Base-by-base conservation (phyloP, 2,113 vertebrate genomes). In the Leucopsar rothschildi region DNA sequence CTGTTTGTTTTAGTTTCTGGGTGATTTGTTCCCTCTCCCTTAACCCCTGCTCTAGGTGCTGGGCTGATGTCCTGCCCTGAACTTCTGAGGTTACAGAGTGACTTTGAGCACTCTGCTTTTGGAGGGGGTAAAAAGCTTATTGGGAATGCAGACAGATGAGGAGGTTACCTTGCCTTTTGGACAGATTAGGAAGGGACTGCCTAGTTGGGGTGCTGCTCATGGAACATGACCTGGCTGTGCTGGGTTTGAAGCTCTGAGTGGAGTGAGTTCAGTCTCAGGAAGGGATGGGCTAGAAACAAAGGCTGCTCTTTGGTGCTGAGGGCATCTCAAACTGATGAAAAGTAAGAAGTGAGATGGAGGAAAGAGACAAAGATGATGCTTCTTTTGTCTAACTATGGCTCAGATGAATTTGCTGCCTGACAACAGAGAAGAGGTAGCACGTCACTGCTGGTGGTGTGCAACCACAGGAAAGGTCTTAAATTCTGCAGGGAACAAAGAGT, bases 161-260 rank as follows among this genome's bases (percentile, higher is more conserved):
- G 40, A 82, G 49, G 11, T 83, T 76, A n/a, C 28, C 15, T 80
- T 7, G 1, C 31, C 10, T 69, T 73, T 80, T 65, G 68, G 59
- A 24, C 33, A 39, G 28, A 29, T 76, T 20, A 53, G 72, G 49
- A 59, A 49, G 47, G 24, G 39, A 12, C 24, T 76, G 2, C 23
- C 16, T 71, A 5, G 4, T 18, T 81, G 52, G 78, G 29, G 15
- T 28, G 13, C 33, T 76, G 23, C 20, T 19, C 27, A 40, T 29
- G 61, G 35, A 68, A 39, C 4, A 20, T 1, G 4, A n/a, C 25
- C 31, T 84, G 20, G 2, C 20, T 3, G 0, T 65, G 22, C 37
- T 82, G 50, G 28, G 11, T 82, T 76, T 53, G 68, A 72, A 88
- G 14, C 39, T 78, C 39, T 81, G 56, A 33, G 39, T 5, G 35